Conservation (phyloP, 2,797 vertebrate species). For the Falco naumanni region DNA sequence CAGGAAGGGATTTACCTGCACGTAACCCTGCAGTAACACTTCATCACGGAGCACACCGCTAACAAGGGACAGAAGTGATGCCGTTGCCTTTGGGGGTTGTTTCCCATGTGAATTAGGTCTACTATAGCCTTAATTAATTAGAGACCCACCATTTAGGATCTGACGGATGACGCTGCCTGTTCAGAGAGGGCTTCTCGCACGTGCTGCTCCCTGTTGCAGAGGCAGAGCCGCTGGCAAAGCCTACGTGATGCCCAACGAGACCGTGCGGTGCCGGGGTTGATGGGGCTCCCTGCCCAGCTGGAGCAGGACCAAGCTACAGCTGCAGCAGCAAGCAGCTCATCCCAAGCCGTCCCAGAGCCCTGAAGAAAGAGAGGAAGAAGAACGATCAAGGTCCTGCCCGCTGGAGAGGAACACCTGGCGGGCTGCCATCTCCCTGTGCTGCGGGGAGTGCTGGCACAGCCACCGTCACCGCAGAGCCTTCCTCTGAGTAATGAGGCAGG, state of each 20-base stretch:
- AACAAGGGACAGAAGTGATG: accelerated
- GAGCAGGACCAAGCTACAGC: neutral
- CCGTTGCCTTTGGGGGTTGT: neutral
- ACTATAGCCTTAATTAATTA: neutral
- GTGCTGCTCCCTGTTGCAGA: neutral
- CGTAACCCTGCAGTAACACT: no score
- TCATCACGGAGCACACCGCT: accelerated
- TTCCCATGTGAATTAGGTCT: neutral
- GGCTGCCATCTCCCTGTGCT: neutral
- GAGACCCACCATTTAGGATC: neutral
- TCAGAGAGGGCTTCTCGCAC: neutral
- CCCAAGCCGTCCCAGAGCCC: neutral
- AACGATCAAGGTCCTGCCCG: neutral
- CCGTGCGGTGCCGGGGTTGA: accelerated
- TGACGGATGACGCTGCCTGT: neutral
- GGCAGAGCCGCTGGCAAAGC: neutral
- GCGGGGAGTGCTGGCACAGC: neutral
- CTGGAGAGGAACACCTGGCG: neutral
- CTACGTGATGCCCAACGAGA: neutral
- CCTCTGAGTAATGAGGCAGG: neutral
- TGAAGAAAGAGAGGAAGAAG: neutral
- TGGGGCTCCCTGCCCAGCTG: no score
- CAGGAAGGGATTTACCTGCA: neutral
- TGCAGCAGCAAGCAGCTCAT: neutral
- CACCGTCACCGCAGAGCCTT: neutral